Evolutionary conservation across 2,797 vertebrate genomes (phyloP).

Genomic region (Tragopan temminckii): DNA sequence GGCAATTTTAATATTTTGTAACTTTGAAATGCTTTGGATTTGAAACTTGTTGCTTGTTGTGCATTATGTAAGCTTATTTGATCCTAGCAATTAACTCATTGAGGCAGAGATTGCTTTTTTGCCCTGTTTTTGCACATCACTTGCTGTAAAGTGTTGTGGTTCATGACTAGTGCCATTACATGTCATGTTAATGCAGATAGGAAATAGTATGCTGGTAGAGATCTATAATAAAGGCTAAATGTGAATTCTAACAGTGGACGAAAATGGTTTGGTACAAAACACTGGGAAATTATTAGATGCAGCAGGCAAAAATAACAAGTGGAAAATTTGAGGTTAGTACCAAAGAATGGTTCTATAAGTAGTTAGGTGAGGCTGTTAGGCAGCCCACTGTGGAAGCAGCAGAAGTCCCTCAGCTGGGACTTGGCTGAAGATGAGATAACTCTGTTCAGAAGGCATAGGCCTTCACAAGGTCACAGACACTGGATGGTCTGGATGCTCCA

Average conservation of each 20-base stretch:
- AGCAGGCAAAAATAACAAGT: neutral
- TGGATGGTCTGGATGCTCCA: neutral
- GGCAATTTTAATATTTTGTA: neutral
- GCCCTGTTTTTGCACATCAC: neutral
- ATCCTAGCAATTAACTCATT: neutral
- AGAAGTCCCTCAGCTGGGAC: neutral
- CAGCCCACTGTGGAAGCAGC: neutral
- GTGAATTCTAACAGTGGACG: neutral
- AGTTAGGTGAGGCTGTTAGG: neutral
- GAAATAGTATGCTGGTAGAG: fast-evolving
- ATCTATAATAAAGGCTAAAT: neutral
- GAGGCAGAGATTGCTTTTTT: neutral
- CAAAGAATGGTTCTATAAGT: neutral
- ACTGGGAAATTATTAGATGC: neutral
- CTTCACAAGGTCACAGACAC: neutral
- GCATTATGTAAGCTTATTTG: neutral
- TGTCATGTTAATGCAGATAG: fast-evolving
- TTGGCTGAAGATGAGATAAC: fast-evolving
- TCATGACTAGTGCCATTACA: neutral
- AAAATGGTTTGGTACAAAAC: neutral
- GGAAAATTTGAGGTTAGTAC: neutral
- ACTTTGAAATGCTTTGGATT: neutral
- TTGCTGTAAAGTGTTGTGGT: neutral
- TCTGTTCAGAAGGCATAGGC: fast-evolving
- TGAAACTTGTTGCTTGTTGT: neutral